Evolutionary conservation across 2,797 vertebrate species (phyloP).

Genomic region (Catamblyrhynchus diadema): DNA sequence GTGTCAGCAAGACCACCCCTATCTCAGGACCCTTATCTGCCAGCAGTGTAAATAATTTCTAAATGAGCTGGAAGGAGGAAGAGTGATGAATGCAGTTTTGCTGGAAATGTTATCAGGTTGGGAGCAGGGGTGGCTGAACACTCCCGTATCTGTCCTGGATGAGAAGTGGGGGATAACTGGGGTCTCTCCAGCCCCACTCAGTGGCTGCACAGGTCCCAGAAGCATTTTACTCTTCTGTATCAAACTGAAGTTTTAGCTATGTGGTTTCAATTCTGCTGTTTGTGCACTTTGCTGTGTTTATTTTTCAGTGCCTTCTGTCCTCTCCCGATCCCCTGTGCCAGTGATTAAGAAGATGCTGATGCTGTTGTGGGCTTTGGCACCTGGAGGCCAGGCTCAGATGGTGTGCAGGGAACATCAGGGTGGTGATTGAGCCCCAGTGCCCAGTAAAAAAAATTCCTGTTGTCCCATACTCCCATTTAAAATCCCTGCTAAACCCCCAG

Average conservation of each 20-base stretch:
- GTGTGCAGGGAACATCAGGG: fast-evolving
- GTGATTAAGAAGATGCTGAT: slow-evolving; percentile 58
- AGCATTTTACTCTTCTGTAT: neutral
- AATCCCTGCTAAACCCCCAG: neutral
- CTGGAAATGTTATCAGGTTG: neutral
- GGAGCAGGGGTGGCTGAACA: neutral
- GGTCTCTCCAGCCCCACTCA: fast-evolving
- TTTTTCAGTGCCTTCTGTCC: slow-evolving; percentile 45
- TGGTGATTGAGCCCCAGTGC: fast-evolving
- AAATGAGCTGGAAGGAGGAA: slow-evolving; percentile 19
- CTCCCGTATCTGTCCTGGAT: neutral
- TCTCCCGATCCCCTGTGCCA: slow-evolving; percentile 24
- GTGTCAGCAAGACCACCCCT: slow-evolving; percentile 17
- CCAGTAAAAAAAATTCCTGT: neutral
- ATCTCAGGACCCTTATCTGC: slow-evolving; percentile 28
- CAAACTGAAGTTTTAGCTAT: neutral
- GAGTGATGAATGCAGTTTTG: neutral
- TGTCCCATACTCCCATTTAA: neutral
- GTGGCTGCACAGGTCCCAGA: neutral
- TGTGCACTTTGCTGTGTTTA: slow-evolving; percentile 53
- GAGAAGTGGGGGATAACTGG: neutral
- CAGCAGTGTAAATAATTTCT: slow-evolving; percentile 59
- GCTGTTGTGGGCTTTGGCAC: slow-evolving; percentile 63
- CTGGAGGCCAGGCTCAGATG: neutral
- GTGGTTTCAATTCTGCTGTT: slow-evolving; percentile 65